phyloP scores from a whole-genome alignment of 2,888 invertebrate genomes.

The Protodeltote pygarga region DNA sequence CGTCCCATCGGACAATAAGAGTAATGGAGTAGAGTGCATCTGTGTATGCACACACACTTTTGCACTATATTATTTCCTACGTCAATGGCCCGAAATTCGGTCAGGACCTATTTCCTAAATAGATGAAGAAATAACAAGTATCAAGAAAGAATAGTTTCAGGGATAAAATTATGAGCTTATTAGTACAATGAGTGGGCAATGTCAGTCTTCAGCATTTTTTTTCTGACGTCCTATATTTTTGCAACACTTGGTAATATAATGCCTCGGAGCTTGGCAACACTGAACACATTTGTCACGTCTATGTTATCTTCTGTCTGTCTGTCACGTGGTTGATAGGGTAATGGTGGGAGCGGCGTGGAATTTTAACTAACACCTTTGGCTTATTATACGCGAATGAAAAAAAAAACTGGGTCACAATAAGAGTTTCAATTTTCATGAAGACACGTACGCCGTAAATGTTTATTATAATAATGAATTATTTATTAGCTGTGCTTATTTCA shows the following conservation, averaged over 20 bases:
- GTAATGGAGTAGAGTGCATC: too few relatives aligned
- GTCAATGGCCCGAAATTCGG: too few relatives aligned
- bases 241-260: neutral
- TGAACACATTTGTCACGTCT: conserved; percentile 73
- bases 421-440: conserved; percentile 56
- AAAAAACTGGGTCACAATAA: conserved; percentile 41
- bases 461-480: conserved; percentile 52
- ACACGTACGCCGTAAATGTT: conserved; percentile 42
- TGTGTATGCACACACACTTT: too few relatives aligned
- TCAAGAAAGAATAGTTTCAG: too few relatives aligned
- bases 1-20: too few relatives aligned
- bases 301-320: conserved; percentile 71
- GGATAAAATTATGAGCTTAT: too few relatives aligned
- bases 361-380: conserved; percentile 64
- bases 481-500: conserved; percentile 37
- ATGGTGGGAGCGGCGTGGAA: conserved; percentile 66
- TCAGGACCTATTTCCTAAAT: too few relatives aligned
- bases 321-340: conserved; percentile 78
- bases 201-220: too few relatives aligned
- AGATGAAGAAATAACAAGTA: too few relatives aligned
- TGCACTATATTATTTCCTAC: too few relatives aligned
- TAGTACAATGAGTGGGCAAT: too few relatives aligned
- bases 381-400: conserved; percentile 30
- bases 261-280: conserved; percentile 44
- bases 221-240: neutral